phyloP scores from a whole-genome alignment of 1,140 invertebrate genomes.

The Tetragnatha versicolor region DNA sequence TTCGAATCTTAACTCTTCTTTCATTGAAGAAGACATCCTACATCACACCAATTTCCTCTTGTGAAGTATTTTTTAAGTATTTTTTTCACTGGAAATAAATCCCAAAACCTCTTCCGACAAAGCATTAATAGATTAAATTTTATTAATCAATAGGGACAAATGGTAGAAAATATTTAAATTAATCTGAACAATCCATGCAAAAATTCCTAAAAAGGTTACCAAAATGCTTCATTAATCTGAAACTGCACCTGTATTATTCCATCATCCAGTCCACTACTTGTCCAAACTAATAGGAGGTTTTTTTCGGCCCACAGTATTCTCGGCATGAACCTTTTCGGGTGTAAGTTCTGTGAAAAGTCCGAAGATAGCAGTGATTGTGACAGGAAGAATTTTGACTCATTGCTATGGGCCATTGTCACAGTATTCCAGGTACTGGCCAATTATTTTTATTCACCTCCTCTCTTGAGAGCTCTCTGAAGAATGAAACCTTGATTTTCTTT shows the following conservation, averaged over 20 bases:
- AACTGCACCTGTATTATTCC: slow-evolving; percentile 62
- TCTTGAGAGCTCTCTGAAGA: slow-evolving; percentile 17
- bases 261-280: slow-evolving; percentile 69
- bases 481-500: slow-evolving; percentile 49
- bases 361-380: slow-evolving; percentile 73
- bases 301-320: slow-evolving; percentile 80
- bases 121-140: too few species aligned
- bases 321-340: slow-evolving; percentile 99
- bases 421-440: slow-evolving; percentile 92
- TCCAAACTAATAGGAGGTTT: slow-evolving; percentile 47
- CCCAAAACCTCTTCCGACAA: too few species aligned
- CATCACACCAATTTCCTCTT: too few species aligned
- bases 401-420: slow-evolving; percentile 99
- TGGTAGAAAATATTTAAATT: too few species aligned
- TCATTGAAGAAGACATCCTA: too few species aligned
- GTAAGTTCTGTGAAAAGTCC: slow-evolving; percentile 95
- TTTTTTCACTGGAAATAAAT: too few species aligned
- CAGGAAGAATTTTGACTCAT: slow-evolving; percentile 99
- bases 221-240: too few species aligned
- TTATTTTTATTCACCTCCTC: not conserved
- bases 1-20: too few species aligned
- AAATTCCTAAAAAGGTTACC: too few species aligned
- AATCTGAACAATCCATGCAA: too few species aligned
- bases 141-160: too few species aligned
- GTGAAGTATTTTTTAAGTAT: too few species aligned